These are phyloP conservation scores for Matsumurasca onukii DNA, from an alignment of 1,140 invertebrate genomes.

Conservation along the genomic window DNA sequence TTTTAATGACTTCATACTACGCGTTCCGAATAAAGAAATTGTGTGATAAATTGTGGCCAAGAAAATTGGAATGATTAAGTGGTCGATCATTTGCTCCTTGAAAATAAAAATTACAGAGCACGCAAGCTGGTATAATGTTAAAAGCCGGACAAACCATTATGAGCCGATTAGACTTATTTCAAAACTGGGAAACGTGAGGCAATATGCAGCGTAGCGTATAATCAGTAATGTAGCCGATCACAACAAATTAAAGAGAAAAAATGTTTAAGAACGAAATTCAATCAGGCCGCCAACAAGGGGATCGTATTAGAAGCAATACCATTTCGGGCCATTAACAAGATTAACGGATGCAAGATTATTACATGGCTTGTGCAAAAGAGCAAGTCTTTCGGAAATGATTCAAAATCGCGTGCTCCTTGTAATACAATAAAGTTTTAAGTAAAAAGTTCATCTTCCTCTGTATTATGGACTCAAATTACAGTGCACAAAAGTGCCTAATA, in stretches of 20 bases:
- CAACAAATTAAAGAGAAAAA: not conserved
- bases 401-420: constrained; percentile 13
- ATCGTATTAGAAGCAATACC: constrained; percentile 13
- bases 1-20: not conserved
- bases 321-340: not conserved
- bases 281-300: constrained; percentile 13
- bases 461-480: constrained; percentile 31
- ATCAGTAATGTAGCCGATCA: constrained; percentile 1
- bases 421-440: constrained; percentile 24
- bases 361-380: too few relatives aligned
- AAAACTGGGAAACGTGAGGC: constrained; percentile 17
- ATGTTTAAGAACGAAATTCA: constrained; percentile 6
- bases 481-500: constrained; percentile 28
- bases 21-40: not conserved
- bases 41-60: not conserved
- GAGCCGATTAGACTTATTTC: constrained; percentile 13
- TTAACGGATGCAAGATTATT: not conserved
- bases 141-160: constrained; percentile 3
- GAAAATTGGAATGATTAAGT: not conserved
- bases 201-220: not conserved
- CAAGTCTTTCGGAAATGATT: too few relatives aligned
- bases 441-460: constrained; percentile 17
- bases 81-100: not conserved
- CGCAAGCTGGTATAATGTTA: not conserved
- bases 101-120: constrained; percentile 6